phyloP scores from a whole-genome alignment of 2,797 vertebrate genomes.

The Garrulus glandarius region DNA sequence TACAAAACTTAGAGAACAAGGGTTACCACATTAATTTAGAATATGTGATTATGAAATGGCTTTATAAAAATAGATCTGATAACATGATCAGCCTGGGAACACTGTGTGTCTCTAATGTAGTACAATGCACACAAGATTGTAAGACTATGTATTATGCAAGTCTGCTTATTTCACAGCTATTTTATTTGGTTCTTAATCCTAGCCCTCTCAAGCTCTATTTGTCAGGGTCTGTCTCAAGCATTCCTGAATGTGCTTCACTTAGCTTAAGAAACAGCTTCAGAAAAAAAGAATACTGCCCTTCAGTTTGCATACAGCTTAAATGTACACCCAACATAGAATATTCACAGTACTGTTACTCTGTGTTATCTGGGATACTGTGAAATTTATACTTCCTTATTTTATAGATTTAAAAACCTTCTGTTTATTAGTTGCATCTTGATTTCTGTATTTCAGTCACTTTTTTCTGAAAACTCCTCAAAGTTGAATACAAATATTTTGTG shows the following conservation, averaged over 20 bases:
- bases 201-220: neutral
- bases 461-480: neutral
- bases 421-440: neutral
- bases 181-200: neutral
- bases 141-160: neutral
- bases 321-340: neutral
- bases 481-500: neutral
- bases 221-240: neutral
- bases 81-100: neutral
- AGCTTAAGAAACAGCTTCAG: neutral
- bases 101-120: neutral
- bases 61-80: neutral
- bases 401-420: neutral
- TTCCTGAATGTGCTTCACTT: neutral
- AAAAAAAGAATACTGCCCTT: neutral
- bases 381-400: neutral
- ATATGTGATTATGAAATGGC: neutral
- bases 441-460: neutral
- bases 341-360: neutral
- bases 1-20: neutral
- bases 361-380: neutral
- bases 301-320: neutral
- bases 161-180: neutral
- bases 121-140: neutral
- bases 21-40: neutral